phyloP scores from a whole-genome alignment of 2,888 invertebrate genomes.

The Drosophila paracracens region DNA sequence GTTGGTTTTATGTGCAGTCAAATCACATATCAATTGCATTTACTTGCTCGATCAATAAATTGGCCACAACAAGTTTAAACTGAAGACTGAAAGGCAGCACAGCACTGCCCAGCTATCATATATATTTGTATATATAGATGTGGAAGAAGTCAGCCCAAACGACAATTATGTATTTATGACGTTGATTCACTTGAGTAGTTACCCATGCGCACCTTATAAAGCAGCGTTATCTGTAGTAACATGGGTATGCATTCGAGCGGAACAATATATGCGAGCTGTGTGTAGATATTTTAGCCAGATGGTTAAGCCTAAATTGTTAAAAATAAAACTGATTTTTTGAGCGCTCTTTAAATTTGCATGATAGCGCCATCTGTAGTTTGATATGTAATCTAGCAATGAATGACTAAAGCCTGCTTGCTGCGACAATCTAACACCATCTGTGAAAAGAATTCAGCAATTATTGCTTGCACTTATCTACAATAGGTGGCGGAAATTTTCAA shows the following conservation, averaged over 20 bases:
- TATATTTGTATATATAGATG: background rate
- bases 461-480: background rate
- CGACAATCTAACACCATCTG: background rate
- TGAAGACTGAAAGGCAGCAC: constrained; percentile 19
- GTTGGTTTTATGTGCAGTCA: constrained; percentile 33
- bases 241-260: constrained; percentile 31
- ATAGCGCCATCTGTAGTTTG: constrained; percentile 27
- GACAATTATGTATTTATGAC: constrained; percentile 63
- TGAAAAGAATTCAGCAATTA: background rate
- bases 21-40: constrained; percentile 49
- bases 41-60: constrained; percentile 28
- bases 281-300: constrained; percentile 4
- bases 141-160: constrained; percentile 21
- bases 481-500: background rate
- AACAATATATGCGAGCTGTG: constrained; percentile 19
- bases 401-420: background rate
- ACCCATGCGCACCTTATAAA: constrained; percentile 41
- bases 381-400: rapidly evolving
- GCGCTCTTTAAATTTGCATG: background rate
- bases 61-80: constrained; percentile 16
- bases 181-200: constrained; percentile 61
- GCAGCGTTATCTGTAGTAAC: constrained; percentile 22
- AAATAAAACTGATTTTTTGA: background rate
- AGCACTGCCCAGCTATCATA: constrained; percentile 14
- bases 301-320: background rate